Base-by-base conservation (phyloP, 2,113 vertebrate species). In the Pelusios castaneus region DNA sequence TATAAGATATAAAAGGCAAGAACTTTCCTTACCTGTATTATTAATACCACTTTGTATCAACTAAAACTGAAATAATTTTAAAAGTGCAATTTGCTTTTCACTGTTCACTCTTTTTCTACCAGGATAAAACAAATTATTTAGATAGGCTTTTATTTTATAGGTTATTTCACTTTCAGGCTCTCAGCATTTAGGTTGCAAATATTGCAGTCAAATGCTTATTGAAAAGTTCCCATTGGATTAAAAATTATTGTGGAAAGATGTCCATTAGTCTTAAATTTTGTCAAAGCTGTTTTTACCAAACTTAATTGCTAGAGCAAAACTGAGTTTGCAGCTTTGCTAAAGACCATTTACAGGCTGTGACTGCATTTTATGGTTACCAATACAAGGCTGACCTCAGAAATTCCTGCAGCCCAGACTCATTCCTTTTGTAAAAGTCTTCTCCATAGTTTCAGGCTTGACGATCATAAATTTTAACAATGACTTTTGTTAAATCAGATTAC, bases 261-360 rank as follows among this genome's bases (percentile, higher is more conserved):
- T 88, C 77, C 85, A 10, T 56, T 80, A 27, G 73, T 93, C 19
- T 83, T 38, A 80, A 38, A 85, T 79, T 89, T 83, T 76, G 43
- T 77, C n/a, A 90, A 85, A 93, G 87, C 80, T 92, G 55, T 87
- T 95, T 94, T 27, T 78, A 38, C 94, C 89, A 90, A 94, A 2
- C 43, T 55, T 29, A 60, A 87, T 80, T 55, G 63, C 43, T 85
- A 93, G 92, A 87, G 82, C 54, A 49, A 89, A 60, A n/a, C 24
- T 89, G 60, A 89, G 9, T 82, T 29, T 0, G 1, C 25, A 85
- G 45, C 38, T 80, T 91, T 84, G 82, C 55, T 89, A 84, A 84
- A 90, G 67, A 80, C 70, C 51, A 87, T 85, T 93, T 4, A 88
- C 82, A 67, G 49, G 84, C 56, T 94, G 4, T n/a, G 88, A 45